These are phyloP conservation scores for Ibidorhyncha struthersii DNA, from an alignment of 2,113 vertebrate genomes.

Conservation along the genomic window DNA sequence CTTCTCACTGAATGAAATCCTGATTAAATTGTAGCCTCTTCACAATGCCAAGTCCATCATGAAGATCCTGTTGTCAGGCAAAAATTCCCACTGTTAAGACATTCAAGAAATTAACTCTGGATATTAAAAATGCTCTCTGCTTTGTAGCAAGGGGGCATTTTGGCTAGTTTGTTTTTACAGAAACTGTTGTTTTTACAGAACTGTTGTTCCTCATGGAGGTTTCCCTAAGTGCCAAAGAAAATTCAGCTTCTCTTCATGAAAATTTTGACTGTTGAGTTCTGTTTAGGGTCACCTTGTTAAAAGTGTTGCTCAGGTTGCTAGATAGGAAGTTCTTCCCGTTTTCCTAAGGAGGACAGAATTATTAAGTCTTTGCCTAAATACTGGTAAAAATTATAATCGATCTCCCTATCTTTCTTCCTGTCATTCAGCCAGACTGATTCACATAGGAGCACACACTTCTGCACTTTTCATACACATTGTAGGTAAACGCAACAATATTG, in stretches of 20 bases:
- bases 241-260: background rate
- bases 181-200: background rate
- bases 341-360: background rate
- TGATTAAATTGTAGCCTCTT: background rate
- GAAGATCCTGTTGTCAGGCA: background rate
- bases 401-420: background rate
- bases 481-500: background rate
- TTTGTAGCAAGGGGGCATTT: background rate
- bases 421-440: background rate
- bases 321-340: background rate
- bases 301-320: background rate
- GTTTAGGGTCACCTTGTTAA: background rate
- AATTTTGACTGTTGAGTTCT: background rate
- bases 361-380: background rate
- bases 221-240: background rate
- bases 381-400: background rate
- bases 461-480: background rate
- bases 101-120: background rate
- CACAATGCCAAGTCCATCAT: background rate
- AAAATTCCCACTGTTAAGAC: background rate
- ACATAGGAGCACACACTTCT: background rate
- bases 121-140: background rate
- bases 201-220: background rate
- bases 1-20: background rate
- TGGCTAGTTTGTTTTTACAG: background rate